Evolutionary conservation across 2,797 vertebrate genomes (phyloP), one percentile per base, ranked within the genome.

Genomic region (Heterohyrax brucei): DNA sequence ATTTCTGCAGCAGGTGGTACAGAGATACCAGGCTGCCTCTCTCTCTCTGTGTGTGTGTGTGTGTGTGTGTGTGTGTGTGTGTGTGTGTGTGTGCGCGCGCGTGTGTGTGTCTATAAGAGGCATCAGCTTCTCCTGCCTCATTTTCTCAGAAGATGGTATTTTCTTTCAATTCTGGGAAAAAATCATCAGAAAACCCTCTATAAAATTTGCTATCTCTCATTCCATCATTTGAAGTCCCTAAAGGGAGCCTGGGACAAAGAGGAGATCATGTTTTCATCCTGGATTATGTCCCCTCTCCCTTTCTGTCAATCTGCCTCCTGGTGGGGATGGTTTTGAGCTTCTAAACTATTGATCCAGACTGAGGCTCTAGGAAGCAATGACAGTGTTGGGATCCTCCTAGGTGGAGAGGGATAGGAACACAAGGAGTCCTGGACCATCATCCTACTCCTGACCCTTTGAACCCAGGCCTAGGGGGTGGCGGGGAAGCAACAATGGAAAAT

Each of bases 1-100:
- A 95, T 98, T 95, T 97, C 96, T 98, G 87, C 93, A 48, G 96
- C 98, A 98, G 98, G 97, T 98, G 98, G 95, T 97, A 81, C 97
- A 96, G 91, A 97, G 97, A 97, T 97, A 93, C 96, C 87, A 94
- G 96, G 87, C 62, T 16, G 56, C 44, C 18, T 83, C 39, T n/a
- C n/a, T n/a, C n/a, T n/a, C n/a, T n/a, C n/a, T n/a, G n/a, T n/a
- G n/a, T n/a, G n/a, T n/a, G n/a, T n/a, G n/a, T n/a, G n/a, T n/a
- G n/a, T 48, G 89, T 89, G 26, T 1, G 26, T 88, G 21, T 48
- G 1, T 72, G 87, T 59, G 12, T 70, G 62, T 39, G 33, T 28
- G 0, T 59, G 75, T 93, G 89, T 91, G 26, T 68, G 62, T 18
- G 19, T 1, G 21, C 88, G 21, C 39, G 1, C 64, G 87, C 50